These are phyloP conservation scores for Scarus forsteni DNA, from an alignment of 2,797 vertebrate species.

Conservation along the genomic window DNA sequence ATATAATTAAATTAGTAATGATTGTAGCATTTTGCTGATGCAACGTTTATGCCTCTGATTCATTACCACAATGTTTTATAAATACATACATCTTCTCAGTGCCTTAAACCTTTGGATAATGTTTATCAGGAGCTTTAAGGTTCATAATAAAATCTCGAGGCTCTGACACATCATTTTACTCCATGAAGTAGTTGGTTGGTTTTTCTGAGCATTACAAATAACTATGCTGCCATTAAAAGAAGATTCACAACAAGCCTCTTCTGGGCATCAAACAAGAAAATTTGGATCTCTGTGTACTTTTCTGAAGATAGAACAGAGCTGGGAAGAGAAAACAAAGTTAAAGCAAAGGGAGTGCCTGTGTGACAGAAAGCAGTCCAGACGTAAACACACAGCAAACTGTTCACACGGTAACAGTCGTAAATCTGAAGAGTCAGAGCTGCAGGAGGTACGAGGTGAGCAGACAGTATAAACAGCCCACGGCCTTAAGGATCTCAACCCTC, in stretches of 20 bases:
- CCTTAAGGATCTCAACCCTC: conserved; percentile 33
- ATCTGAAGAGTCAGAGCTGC: conserved; percentile 27
- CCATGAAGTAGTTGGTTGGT: too few species aligned
- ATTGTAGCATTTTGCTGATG: too few species aligned
- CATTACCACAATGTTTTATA: too few species aligned
- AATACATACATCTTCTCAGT: too few species aligned
- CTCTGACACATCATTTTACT: too few species aligned
- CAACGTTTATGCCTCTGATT: too few species aligned
- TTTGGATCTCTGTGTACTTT: background rate
- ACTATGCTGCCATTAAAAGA: conserved; percentile 11
- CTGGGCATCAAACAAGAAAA: background rate
- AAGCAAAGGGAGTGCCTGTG: conserved; percentile 3
- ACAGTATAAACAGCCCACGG: conserved; percentile 36
- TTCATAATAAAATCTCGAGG: too few species aligned
- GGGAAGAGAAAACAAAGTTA: background rate
- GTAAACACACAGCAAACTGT: conserved; percentile 11
- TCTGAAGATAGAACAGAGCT: background rate
- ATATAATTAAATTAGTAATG: too few species aligned
- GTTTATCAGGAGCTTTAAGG: too few species aligned
- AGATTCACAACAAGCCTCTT: background rate
- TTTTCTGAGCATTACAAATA: background rate
- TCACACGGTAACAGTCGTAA: conserved; percentile 16
- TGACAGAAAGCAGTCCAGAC: conserved; percentile 17
- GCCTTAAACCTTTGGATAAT: too few species aligned
- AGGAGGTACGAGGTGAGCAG: conserved; percentile 25